Percentiles rank a stretch among this genome's conserved stretches.
Evolutionary conservation across 2,113 vertebrate genomes (phyloP).

Genomic region (Barbus barbus): DNA sequence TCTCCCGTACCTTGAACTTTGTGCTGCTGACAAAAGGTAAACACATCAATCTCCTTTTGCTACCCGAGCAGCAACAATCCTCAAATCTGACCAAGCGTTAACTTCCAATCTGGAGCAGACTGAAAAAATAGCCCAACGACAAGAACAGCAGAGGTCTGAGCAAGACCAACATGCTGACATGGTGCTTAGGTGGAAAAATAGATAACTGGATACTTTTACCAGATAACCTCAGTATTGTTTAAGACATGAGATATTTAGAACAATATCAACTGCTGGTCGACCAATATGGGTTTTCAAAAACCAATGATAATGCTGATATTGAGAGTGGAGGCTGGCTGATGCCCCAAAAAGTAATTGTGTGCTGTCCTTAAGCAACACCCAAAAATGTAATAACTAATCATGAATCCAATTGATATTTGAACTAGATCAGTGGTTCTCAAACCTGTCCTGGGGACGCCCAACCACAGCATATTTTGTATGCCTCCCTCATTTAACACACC

Average conservation of each 20-base stretch:
- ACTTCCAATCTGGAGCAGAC: slow-evolving; percentile 42
- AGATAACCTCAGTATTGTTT: background rate
- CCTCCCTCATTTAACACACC: too few species aligned
- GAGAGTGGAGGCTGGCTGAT: too few species aligned
- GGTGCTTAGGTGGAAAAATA: too few species aligned
- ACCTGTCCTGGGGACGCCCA: too few species aligned
- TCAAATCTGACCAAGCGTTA: slow-evolving; percentile 53
- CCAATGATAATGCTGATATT: too few species aligned
- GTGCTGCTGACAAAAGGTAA: slow-evolving; percentile 53
- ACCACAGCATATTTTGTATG: too few species aligned
- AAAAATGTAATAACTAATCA: too few species aligned
- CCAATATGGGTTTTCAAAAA: background rate
- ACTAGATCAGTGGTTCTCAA: too few species aligned
- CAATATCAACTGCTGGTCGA: background rate
- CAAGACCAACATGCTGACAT: slow-evolving; percentile 45
- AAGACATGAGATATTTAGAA: background rate
- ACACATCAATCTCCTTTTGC: slow-evolving; percentile 59
- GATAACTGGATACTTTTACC: background rate
- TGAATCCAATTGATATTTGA: too few species aligned
- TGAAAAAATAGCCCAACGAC: slow-evolving; percentile 41
- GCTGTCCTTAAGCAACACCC: too few species aligned
- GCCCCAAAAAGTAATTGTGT: too few species aligned
- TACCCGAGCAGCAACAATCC: slow-evolving; percentile 54
- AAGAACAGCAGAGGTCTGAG: slow-evolving; percentile 35
- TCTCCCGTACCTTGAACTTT: slow-evolving; percentile 55